Evolutionary conservation across 2,888 invertebrate species (phyloP).

Genomic region (Mythimna ferrago): DNA sequence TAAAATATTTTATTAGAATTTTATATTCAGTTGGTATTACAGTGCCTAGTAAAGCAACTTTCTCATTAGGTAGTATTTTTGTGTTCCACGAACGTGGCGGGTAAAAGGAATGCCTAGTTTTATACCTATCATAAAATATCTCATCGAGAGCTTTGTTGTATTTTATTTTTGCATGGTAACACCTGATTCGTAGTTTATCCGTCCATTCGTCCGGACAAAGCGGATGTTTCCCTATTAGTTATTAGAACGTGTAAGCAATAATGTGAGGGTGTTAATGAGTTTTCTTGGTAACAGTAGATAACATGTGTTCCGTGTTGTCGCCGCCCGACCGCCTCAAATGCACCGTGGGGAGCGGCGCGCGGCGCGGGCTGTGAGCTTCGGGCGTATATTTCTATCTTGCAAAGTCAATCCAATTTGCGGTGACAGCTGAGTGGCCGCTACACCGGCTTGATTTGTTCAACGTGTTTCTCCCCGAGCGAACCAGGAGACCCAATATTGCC

Average conservation of each 20-base stretch:
- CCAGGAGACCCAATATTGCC: constrained; percentile 69
- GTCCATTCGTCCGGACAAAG: constrained; percentile 5
- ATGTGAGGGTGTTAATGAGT: constrained; percentile 36
- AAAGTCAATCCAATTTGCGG: constrained; percentile 85
- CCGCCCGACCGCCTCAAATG: constrained; percentile 62
- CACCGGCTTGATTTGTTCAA: constrained; percentile 80
- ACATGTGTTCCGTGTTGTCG: constrained; percentile 47
- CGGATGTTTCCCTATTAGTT: constrained; percentile 15
- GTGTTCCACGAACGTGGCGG: constrained; percentile 30
- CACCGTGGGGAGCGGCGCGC: constrained; percentile 64
- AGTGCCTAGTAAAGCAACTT: constrained; percentile 55
- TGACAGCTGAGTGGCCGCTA: constrained; percentile 77
- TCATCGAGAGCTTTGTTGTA: constrained; percentile 13
- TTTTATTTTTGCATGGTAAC: constrained; percentile 34
- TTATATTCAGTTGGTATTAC: constrained; percentile 63
- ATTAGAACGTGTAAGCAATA: constrained; percentile 15
- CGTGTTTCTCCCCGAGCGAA: constrained; percentile 68
- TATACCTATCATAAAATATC: constrained; percentile 58
- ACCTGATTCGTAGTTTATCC: constrained; percentile 23
- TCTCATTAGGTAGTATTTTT: constrained; percentile 62
- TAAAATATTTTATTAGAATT: constrained; percentile 70
- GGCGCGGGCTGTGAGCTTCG: constrained; percentile 33
- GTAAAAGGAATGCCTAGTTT: constrained; percentile 42
- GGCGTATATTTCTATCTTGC: constrained; percentile 75
- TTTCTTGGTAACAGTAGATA: constrained; percentile 38